Base-by-base conservation (phyloP, 1,140 invertebrate species). In the Polypedilum pembai region DNA sequence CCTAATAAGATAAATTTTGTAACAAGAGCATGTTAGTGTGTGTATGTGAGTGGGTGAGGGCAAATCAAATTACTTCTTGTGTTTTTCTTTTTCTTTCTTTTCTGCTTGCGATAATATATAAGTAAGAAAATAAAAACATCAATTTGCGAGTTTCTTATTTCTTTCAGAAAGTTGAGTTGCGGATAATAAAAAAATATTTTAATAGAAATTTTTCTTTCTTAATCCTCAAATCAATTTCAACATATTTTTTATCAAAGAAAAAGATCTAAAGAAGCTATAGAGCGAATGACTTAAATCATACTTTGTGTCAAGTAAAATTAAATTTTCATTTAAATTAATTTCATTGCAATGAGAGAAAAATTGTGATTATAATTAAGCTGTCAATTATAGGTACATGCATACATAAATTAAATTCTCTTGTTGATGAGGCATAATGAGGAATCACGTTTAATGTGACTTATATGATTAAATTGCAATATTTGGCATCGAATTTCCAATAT, bases 1-100 rank as follows among this genome's bases (percentile, higher is more conserved):
- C 45, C 45, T 56, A 56, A 56, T 56, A 56, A 56, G 45, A 56
- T 56, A 56, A 56, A 56, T n/a, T 56, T 56, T 56, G n/a, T 56
- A 56, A 56, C 12, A 56, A 56, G n/a, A 12, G n/a, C 24, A n/a
- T 56, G 45, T n/a, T n/a, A 45, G 41, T 45, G 7, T 15, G 15
- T 56, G 45, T 56, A 15, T 15, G n/a, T 56, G n/a, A 12, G n/a
- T 56, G 12, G 12, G 45, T n/a, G 45, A n/a, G 45, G 45, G 45
- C 1, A 56, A 56, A 56, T 56, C 45, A 56, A 56, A 56, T 56
- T 56, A 56, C n/a, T 56, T 56, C 45, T 56, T 56, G 45, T 56
- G 45, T 56, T 56, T 56, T 56, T 56, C 45, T 56, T 56, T 56
- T 12, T 12, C 15, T 56, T n/a, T 56, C n/a, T 56, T 12, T 15